Conservation (phyloP, 53 echinoderm and acorn worm species). For the Antedon mediterranea region DNA sequence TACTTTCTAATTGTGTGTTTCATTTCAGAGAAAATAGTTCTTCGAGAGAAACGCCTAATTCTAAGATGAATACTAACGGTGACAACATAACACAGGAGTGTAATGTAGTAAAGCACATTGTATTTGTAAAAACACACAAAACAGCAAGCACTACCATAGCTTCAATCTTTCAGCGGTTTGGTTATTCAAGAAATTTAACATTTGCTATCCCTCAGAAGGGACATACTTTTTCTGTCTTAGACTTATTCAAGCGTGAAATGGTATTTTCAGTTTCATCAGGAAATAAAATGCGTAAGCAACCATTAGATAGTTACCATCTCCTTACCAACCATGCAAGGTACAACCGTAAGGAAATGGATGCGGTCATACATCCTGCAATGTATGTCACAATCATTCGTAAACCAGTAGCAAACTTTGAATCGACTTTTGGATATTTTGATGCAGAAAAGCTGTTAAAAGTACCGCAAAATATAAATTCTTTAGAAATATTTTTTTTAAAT, state of each 20-base stretch:
- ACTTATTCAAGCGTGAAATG: slow-evolving; percentile 5
- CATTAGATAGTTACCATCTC: neutral
- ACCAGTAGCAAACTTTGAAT: neutral
- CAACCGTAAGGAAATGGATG: neutral
- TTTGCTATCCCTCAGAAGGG: neutral
- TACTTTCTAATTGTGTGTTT: no score
- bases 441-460: neutral
- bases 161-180: neutral
- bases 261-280: neutral
- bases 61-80: no score
- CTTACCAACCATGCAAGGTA: neutral
- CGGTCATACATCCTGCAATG: neutral
- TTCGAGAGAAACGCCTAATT: no score
- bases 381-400: neutral
- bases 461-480: neutral
- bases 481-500: neutral
- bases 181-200: neutral
- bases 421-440: neutral
- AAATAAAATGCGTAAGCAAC: neutral
- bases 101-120: neutral
- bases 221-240: neutral
- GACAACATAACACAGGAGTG: no score
- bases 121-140: neutral
- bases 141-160: neutral
- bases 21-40: no score